Evolutionary conservation across 2,797 vertebrate genomes (phyloP).

Genomic region (Adrianichthys oophorus): DNA sequence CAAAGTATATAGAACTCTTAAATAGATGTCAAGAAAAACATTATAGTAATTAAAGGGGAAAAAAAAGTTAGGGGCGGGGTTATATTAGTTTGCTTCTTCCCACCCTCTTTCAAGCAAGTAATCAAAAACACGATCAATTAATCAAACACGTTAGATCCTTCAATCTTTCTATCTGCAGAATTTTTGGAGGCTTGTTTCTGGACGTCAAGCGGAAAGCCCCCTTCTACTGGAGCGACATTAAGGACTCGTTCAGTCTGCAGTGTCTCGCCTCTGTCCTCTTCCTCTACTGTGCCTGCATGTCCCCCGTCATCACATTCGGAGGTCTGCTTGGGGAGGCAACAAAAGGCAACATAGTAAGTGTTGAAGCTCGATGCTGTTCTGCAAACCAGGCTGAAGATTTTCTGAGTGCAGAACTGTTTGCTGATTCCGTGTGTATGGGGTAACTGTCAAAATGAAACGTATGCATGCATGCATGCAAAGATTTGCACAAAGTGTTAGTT

Average conservation of each 20-base stretch:
- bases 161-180: slow-evolving; percentile 65
- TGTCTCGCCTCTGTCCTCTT: slow-evolving; percentile 97
- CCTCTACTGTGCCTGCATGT: slow-evolving; percentile 99
- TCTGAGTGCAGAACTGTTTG: no score
- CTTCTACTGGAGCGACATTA: slow-evolving; percentile 97
- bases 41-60: no score
- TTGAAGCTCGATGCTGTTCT: slow-evolving; percentile 4
- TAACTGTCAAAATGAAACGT: no score
- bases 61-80: no score
- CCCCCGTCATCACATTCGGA: slow-evolving; percentile 98
- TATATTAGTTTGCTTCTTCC: no score
- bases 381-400: no score
- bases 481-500: no score
- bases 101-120: no score
- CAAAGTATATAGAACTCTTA: not conserved
- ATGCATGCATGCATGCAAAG: no score
- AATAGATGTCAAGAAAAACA: no score
- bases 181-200: slow-evolving; percentile 93
- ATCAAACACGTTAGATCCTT: slow-evolving; percentile 6
- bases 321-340: slow-evolving; percentile 97
- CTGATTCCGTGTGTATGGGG: no score
- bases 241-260: slow-evolving; percentile 94
- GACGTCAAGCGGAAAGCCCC: slow-evolving; percentile 93
- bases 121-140: not conserved
- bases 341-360: slow-evolving; percentile 95